A percentile compares a stretch with the other conserved stretches of the same genome.
phyloP scores from a whole-genome alignment of 2,113 vertebrate species.

The Numida meleagris region DNA sequence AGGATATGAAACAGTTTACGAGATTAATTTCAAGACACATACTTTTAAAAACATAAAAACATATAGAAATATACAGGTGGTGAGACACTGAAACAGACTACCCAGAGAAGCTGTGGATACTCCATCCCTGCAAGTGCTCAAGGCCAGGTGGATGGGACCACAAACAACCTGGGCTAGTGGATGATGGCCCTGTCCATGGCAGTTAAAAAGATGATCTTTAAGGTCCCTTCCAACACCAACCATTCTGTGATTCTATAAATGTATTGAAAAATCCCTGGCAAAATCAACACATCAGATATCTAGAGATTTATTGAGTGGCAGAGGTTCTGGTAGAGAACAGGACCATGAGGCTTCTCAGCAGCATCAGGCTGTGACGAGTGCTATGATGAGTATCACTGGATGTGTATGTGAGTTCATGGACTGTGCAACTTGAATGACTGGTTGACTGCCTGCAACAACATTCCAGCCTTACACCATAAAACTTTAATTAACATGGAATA shows the following conservation, averaged over 20 bases:
- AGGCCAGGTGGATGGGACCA: background rate
- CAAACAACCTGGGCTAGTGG: background rate
- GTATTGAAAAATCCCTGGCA: background rate
- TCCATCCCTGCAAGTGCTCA: too few relatives aligned
- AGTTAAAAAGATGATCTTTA: background rate
- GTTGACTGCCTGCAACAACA: slow-evolving; percentile 29
- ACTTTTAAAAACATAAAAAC: background rate
- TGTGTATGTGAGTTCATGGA: background rate
- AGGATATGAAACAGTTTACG: background rate
- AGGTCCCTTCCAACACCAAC: background rate
- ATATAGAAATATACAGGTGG: background rate
- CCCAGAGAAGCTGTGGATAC: background rate
- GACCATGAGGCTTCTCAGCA: background rate
- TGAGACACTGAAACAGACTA: background rate
- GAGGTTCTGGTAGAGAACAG: background rate
- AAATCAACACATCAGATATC: background rate
- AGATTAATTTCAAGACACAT: background rate
- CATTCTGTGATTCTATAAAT: background rate
- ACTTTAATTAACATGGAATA: background rate
- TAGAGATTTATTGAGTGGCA: background rate
- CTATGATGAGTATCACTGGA: background rate
- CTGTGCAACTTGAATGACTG: background rate
- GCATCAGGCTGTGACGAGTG: background rate
- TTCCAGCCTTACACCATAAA: slow-evolving; percentile 23
- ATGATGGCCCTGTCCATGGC: background rate